Evolutionary conservation across 2,113 vertebrate genomes (phyloP).

Genomic region (Cacatua alba): DNA sequence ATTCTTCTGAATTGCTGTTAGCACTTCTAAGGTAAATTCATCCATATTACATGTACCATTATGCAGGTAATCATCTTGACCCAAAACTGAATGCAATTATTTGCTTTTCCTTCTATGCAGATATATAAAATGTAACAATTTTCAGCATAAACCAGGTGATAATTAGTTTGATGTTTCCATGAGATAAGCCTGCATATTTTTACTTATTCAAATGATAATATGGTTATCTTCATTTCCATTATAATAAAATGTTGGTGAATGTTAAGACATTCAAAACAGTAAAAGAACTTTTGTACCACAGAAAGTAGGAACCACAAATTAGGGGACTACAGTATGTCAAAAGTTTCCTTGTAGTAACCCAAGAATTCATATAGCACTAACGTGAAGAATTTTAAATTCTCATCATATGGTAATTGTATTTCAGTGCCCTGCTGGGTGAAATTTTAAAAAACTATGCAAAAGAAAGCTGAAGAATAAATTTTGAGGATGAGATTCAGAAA

Average conservation of each 20-base stretch:
- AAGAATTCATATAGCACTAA: background rate
- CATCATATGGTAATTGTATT: background rate
- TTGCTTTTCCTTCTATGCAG: background rate
- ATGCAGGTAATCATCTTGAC: background rate
- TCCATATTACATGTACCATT: background rate
- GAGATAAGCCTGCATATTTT: background rate
- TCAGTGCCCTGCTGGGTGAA: background rate
- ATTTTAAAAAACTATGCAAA: background rate
- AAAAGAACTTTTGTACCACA: background rate
- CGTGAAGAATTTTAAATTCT: background rate
- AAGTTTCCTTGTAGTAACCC: background rate
- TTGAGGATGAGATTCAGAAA: background rate
- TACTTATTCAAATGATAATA: background rate
- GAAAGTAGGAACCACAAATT: background rate
- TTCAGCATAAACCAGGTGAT: background rate
- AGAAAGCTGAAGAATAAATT: background rate
- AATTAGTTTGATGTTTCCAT: background rate
- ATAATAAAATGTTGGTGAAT: background rate
- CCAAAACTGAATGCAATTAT: background rate
- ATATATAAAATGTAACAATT: background rate
- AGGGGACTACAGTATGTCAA: background rate
- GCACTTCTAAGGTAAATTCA: background rate
- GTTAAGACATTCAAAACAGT: background rate
- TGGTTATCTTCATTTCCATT: background rate
- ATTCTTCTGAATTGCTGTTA: background rate